phyloP scores from a whole-genome alignment of 2,888 invertebrate species.

The Bellardia bayeri region DNA sequence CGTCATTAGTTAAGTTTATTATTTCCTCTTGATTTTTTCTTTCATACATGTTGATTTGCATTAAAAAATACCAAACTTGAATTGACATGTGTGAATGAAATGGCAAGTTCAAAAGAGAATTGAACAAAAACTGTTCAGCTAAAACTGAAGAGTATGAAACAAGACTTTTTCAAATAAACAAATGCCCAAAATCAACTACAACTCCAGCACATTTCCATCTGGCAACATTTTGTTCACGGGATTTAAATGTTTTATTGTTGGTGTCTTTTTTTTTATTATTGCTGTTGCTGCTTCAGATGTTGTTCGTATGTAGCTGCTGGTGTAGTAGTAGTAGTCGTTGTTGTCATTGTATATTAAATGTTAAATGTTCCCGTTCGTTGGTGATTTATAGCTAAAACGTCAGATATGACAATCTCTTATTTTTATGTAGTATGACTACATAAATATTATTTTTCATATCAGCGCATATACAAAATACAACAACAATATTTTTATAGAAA shows the following conservation, averaged over 20 bases:
- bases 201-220: too few relatives aligned
- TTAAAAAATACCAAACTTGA: too few relatives aligned
- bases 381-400: slow-evolving; percentile 80
- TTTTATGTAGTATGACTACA: slow-evolving; percentile 70
- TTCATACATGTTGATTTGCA: too few relatives aligned
- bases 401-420: slow-evolving; percentile 79
- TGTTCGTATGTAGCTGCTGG: slow-evolving; percentile 15
- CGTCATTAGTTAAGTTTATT: too few relatives aligned
- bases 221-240: neutral
- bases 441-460: slow-evolving; percentile 69
- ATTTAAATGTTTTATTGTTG: slow-evolving; percentile 7
- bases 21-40: too few relatives aligned
- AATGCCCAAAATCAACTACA: too few relatives aligned
- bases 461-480: slow-evolving; percentile 45
- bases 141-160: too few relatives aligned
- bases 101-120: too few relatives aligned
- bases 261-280: slow-evolving; percentile 25
- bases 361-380: slow-evolving; percentile 69
- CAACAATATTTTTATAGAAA: slow-evolving; percentile 33
- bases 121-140: too few relatives aligned
- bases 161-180: too few relatives aligned
- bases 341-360: slow-evolving; percentile 43
- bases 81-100: too few relatives aligned
- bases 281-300: slow-evolving; percentile 19
- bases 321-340: slow-evolving; percentile 8